These are phyloP conservation scores for Odocoileus hemionus DNA, from an alignment of 2,113 vertebrate genomes.

Conservation along the genomic window DNA sequence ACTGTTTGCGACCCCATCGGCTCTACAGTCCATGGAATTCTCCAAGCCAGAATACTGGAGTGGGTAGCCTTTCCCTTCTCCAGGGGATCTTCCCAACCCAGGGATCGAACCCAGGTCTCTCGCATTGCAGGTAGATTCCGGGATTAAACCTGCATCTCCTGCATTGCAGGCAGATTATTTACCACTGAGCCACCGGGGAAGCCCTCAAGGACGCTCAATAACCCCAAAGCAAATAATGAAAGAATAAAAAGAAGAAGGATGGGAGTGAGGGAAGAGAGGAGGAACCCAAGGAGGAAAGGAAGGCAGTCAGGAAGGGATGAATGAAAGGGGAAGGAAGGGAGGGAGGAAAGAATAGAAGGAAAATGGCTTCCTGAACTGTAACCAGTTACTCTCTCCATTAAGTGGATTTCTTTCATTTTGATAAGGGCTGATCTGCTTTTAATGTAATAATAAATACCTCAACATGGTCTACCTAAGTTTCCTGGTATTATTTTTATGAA, in stretches of 20 bases:
- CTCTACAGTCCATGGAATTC: not conserved
- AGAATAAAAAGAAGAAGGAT: not conserved
- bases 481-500: not conserved
- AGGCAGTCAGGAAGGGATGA: not conserved
- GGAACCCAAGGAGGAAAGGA: not conserved
- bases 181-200: fast-evolving
- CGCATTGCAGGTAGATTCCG: not conserved
- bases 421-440: not conserved
- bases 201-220: not conserved
- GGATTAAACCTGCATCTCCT: not conserved
- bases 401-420: slow-evolving; percentile 39
- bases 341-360: not conserved
- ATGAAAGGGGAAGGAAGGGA: not conserved
- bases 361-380: not conserved
- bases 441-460: slow-evolving; percentile 16
- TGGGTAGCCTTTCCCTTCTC: not conserved
- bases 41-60: not conserved
- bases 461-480: not conserved
- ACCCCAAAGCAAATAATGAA: not conserved
- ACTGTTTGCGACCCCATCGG: not conserved
- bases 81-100: not conserved
- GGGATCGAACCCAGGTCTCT: not conserved
- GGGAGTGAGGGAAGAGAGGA: not conserved
- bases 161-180: not conserved
- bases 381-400: not conserved